Evolutionary conservation across 2,113 vertebrate genomes (phyloP).

Genomic region (Stictonetta naevosa): DNA sequence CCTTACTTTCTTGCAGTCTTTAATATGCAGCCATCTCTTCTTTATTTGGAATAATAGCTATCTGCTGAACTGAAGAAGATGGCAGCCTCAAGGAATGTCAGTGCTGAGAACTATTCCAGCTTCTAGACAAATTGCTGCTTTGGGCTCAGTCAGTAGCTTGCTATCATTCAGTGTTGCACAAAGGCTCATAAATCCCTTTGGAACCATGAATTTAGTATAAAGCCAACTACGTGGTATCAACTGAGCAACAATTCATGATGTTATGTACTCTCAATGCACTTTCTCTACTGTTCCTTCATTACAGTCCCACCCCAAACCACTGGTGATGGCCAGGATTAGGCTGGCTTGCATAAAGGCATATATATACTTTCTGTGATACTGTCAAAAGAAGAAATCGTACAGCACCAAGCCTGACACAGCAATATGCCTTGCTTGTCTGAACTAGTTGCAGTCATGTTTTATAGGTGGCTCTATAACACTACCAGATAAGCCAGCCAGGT

Average conservation of each 20-base stretch:
- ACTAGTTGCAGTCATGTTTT: neutral
- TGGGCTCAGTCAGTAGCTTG: neutral
- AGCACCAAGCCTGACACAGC: neutral
- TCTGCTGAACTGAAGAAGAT: neutral
- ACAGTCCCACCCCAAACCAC: neutral
- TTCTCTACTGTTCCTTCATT: neutral
- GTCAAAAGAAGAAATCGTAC: neutral
- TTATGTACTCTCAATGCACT: rapidly evolving
- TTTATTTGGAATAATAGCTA: neutral
- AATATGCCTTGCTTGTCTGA: neutral
- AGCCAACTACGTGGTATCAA: neutral
- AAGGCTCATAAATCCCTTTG: neutral
- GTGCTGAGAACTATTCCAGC: neutral
- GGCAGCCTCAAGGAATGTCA: neutral
- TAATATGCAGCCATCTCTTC: neutral
- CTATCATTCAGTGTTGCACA: neutral
- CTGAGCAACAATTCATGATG: rapidly evolving
- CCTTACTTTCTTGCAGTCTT: neutral
- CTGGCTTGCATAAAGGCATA: neutral
- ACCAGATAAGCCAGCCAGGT: neutral
- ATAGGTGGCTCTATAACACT: neutral
- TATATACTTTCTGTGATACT: neutral
- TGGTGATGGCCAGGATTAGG: neutral
- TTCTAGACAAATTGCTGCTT: neutral
- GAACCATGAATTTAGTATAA: neutral